Percentiles rank a stretch among this genome's conserved stretches.
These are phyloP conservation scores for Lasaia peninsularis DNA, from an alignment of 1,140 invertebrate species.

Conservation along the genomic window DNA sequence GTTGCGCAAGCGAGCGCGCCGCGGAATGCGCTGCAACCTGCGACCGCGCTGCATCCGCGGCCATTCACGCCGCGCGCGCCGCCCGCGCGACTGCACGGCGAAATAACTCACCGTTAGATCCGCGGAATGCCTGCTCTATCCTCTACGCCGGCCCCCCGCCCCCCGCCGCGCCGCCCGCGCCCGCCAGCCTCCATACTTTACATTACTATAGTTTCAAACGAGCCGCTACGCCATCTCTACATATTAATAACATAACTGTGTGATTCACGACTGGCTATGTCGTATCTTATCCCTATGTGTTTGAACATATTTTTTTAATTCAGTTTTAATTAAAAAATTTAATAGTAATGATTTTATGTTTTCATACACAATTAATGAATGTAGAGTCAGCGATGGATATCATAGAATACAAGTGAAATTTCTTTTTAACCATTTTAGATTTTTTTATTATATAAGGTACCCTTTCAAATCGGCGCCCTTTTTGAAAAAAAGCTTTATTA, in stretches of 20 bases:
- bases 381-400: neutral
- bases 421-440: neutral
- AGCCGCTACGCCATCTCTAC: constrained; percentile 11
- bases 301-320: too few relatives aligned
- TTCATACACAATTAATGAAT: neutral
- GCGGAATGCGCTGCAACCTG: constrained; percentile 31
- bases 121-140: constrained; percentile 64
- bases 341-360: neutral
- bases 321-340: too few relatives aligned
- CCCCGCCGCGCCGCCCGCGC: constrained; percentile 19
- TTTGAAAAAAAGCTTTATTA: too few relatives aligned
- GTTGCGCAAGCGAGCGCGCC: constrained; percentile 27
- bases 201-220: constrained; percentile 8
- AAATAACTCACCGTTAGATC: constrained; percentile 74
- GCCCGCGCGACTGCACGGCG: constrained; percentile 48
- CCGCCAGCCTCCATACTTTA: constrained; percentile 21
- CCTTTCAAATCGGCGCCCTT: too few relatives aligned
- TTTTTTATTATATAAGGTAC: too few relatives aligned
- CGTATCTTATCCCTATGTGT: neutral
- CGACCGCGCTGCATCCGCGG: constrained; percentile 64
- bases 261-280: neutral
- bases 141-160: constrained; percentile 40
- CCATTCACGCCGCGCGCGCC: constrained; percentile 66
- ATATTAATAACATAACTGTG: constrained; percentile 11
- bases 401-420: too few relatives aligned